Conservation (phyloP, 2,888 invertebrate genomes). For the Caenorhabditis doughertyi region DNA sequence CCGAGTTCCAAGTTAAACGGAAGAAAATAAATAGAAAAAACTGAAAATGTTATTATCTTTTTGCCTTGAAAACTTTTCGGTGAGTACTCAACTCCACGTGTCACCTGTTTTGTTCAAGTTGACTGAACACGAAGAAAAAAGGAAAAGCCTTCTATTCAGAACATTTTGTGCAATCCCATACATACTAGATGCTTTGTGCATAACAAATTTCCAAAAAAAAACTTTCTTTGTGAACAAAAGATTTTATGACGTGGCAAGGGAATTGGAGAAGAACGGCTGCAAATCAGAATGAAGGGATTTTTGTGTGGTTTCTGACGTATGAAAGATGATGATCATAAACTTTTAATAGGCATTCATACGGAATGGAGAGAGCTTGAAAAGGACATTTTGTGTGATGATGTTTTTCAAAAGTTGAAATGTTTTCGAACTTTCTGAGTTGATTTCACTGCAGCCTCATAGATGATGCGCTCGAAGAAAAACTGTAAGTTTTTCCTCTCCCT, state of each 20-base stretch:
- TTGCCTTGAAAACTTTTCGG: not conserved
- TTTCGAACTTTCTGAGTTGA: not conserved
- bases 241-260: conserved; percentile 53
- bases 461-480: no score
- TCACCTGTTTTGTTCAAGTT: conserved; percentile 4
- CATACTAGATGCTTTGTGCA: conserved; percentile 21
- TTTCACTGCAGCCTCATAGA: no score
- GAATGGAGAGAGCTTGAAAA: not conserved
- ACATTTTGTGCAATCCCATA: conserved; percentile 5
- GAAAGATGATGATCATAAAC: conserved; percentile 27
- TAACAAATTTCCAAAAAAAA: conserved; percentile 4
- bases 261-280: conserved; percentile 14
- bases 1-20: no score
- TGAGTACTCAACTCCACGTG: conserved; percentile 1
- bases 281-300: not conserved
- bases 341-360: conserved; percentile 25
- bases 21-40: conserved; percentile 1
- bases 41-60: not conserved
- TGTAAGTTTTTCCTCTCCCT: no score
- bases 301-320: conserved; percentile 7
- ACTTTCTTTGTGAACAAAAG: not conserved
- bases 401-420: not conserved
- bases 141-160: not conserved
- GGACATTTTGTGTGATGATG: not conserved
- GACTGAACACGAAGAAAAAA: not conserved